Percentiles rank a stretch among this genome's conserved stretches.
Evolutionary conservation across 2,113 vertebrate genomes (phyloP).

Genomic region (Pterocles orientalis): DNA sequence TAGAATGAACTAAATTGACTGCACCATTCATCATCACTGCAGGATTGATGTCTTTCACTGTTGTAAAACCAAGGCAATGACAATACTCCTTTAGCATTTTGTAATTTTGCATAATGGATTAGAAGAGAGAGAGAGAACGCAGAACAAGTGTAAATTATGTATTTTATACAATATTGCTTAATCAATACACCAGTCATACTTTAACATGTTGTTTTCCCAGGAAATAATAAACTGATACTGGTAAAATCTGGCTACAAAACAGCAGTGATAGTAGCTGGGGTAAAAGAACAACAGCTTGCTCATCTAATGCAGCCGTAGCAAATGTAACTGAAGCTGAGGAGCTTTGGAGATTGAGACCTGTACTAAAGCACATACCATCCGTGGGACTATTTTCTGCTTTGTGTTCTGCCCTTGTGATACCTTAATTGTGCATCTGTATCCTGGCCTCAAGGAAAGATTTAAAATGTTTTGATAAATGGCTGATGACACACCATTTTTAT

Average conservation of each 20-base stretch:
- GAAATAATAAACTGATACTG: not conserved
- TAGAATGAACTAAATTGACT: not conserved
- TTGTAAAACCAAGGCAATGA: not conserved
- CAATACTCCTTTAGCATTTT: not conserved
- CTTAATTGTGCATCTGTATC: not conserved
- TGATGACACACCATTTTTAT: not conserved
- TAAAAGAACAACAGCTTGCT: not conserved
- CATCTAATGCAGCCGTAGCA: not conserved
- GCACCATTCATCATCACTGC: not conserved
- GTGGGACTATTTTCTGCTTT: not conserved
- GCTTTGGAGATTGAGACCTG: not conserved
- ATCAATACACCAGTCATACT: not conserved
- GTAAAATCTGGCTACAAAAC: not conserved
- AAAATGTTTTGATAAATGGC: not conserved
- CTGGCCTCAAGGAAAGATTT: not conserved
- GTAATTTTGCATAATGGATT: not conserved
- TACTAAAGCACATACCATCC: not conserved
- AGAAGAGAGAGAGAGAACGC: not conserved
- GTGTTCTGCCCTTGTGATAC: not conserved
- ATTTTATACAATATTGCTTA: not conserved
- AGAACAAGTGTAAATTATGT: not conserved
- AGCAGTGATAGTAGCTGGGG: not conserved
- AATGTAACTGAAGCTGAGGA: not conserved
- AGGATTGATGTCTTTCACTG: not conserved
- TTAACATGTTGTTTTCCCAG: not conserved